These are phyloP conservation scores for Deroplatys truncata DNA, from an alignment of 2,888 invertebrate species.

Conservation along the genomic window DNA sequence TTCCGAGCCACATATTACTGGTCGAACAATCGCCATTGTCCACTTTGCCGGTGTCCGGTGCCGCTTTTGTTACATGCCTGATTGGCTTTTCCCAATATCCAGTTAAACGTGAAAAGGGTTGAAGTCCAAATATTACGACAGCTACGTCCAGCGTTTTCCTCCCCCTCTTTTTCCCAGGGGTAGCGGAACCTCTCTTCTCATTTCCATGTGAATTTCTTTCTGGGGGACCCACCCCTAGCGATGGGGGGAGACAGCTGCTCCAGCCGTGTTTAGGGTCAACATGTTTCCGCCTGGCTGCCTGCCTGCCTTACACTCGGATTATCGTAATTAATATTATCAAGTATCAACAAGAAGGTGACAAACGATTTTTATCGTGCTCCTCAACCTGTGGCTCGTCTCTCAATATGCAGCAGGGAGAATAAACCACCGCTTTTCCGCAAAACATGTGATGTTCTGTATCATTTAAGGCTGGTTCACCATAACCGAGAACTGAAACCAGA, in stretches of 20 bases:
- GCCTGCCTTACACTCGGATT: not conserved
- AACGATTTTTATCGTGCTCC: not conserved
- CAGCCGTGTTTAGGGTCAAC: not conserved
- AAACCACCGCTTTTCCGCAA: no score
- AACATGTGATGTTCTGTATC: no score
- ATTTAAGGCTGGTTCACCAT: no score
- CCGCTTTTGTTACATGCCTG: not conserved
- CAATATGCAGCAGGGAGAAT: no score
- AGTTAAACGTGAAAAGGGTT: not conserved
- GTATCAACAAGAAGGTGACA: not conserved
- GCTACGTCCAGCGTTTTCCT: not conserved
- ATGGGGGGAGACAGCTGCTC: not conserved
- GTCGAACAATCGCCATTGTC: not conserved
- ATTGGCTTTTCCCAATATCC: not conserved
- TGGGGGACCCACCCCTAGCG: not conserved
- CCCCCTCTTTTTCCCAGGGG: not conserved
- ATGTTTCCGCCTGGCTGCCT: not conserved
- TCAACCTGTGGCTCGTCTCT: no score
- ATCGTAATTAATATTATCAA: not conserved
- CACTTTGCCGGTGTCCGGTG: not conserved
- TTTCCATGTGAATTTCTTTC: not conserved
- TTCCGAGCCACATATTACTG: no score
- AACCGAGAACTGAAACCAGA: no score
- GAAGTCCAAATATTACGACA: not conserved
- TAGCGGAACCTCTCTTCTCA: not conserved